These are phyloP conservation scores for Petrolisthes manimaculis DNA, from an alignment of 2,888 invertebrate genomes.

Conservation along the genomic window DNA sequence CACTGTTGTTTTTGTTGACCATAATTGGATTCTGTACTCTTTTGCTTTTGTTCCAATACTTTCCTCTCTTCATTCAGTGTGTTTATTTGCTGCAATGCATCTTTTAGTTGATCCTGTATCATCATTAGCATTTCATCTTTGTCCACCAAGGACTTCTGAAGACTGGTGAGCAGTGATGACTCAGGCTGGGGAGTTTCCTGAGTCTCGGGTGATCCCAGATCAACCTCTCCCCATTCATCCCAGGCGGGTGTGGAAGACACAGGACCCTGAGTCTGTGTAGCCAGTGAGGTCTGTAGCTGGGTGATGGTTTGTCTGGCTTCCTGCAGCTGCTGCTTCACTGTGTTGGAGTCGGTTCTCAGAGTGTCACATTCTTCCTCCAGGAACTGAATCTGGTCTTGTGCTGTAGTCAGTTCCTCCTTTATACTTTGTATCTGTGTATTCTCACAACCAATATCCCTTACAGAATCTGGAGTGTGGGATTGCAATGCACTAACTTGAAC, in stretches of 20 bases:
- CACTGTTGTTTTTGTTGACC: slow-evolving; percentile 37
- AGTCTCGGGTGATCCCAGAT: slow-evolving; percentile 51
- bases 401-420: slow-evolving; percentile 68
- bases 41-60: slow-evolving; percentile 49
- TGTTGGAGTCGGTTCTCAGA: slow-evolving; percentile 73
- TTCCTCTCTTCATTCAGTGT: slow-evolving; percentile 54
- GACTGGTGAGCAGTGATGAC: slow-evolving; percentile 39
- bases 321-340: slow-evolving; percentile 76
- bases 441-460: background rate
- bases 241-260: slow-evolving; percentile 13
- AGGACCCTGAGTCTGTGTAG: slow-evolving; percentile 44
- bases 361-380: slow-evolving; percentile 64
- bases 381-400: slow-evolving; percentile 67
- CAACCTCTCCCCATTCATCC: slow-evolving; percentile 58
- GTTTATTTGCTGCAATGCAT: slow-evolving; percentile 46
- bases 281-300: slow-evolving; percentile 83
- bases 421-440: slow-evolving; percentile 29
- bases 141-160: slow-evolving; percentile 57
- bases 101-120: slow-evolving; percentile 63
- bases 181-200: slow-evolving; percentile 2
- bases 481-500: background rate
- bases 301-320: slow-evolving; percentile 85
- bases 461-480: background rate
- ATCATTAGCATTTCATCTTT: slow-evolving; percentile 58
- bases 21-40: slow-evolving; percentile 34